These are phyloP conservation scores for Platysteira castanea DNA, from an alignment of 2,113 vertebrate species.

Conservation along the genomic window DNA sequence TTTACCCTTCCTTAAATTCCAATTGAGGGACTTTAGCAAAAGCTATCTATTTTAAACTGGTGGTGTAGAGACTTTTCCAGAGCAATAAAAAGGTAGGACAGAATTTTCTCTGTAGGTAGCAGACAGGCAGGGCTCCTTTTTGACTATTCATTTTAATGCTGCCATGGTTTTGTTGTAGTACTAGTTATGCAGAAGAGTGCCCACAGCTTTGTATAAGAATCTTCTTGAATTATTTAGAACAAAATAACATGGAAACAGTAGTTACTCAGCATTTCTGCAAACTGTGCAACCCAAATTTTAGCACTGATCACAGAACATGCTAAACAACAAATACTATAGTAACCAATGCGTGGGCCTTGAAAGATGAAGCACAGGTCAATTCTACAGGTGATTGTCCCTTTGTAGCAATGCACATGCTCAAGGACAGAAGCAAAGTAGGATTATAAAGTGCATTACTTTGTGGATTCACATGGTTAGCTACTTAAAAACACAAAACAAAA, in stretches of 20 bases:
- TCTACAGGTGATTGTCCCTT: background rate
- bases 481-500: background rate
- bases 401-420: background rate
- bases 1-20: background rate
- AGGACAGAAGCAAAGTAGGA: background rate
- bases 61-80: background rate
- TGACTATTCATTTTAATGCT: constrained; percentile 20
- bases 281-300: background rate
- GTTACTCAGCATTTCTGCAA: constrained; percentile 17
- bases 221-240: constrained; percentile 8
- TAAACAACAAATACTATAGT: background rate
- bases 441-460: background rate
- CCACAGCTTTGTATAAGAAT: background rate
- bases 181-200: background rate
- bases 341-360: fast-evolving
- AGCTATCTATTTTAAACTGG: background rate
- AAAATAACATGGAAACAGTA: background rate
- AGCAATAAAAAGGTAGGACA: background rate
- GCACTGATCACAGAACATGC: background rate
- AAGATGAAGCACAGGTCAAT: background rate
- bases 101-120: background rate
- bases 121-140: background rate
- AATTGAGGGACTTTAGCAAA: background rate
- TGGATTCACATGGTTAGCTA: background rate
- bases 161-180: background rate